Evolutionary conservation across 2,888 invertebrate species (phyloP).

Genomic region (Temnothorax rugatulus): DNA sequence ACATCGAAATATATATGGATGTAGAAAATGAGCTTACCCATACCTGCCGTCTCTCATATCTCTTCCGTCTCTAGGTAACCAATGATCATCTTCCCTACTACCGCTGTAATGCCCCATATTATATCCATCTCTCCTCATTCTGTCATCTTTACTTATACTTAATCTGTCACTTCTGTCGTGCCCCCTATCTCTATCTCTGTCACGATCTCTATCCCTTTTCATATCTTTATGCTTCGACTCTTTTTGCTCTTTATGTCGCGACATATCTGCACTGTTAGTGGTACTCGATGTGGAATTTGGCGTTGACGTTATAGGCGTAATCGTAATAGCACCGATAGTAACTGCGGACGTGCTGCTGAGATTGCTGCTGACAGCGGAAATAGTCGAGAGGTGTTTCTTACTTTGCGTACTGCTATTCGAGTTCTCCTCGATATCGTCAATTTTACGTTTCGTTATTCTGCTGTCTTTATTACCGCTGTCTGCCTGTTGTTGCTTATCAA

Average conservation of each 20-base stretch:
- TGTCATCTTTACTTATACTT: conserved; percentile 84
- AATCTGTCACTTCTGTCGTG: conserved; percentile 82
- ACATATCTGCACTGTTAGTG: conserved; percentile 75
- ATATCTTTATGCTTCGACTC: conserved; percentile 79
- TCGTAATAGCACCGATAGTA: conserved; percentile 83
- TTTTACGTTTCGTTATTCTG: conserved; percentile 81
- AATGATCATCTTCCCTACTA: conserved; percentile 84
- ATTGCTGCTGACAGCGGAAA: conserved; percentile 75
- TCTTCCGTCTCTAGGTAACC: conserved; percentile 82
- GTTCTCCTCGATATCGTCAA: conserved; percentile 84
- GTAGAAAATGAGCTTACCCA: conserved; percentile 20
- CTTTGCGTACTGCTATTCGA: conserved; percentile 80
- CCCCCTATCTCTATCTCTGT: conserved; percentile 78
- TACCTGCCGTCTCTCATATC: conserved; percentile 83
- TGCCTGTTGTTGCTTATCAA: conserved; percentile 78
- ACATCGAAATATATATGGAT: background rate
- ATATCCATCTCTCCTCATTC: conserved; percentile 86
- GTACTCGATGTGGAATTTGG: conserved; percentile 78
- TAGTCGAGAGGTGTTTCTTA: conserved; percentile 81
- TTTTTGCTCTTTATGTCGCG: conserved; percentile 82
- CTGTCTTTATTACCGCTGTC: conserved; percentile 79
- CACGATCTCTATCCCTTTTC: conserved; percentile 79
- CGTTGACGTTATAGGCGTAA: conserved; percentile 81
- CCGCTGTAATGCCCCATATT: conserved; percentile 83
- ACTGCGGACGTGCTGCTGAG: conserved; percentile 78